Conservation (phyloP, 2,888 invertebrate species). For the Pandemis cinnamomeana region DNA sequence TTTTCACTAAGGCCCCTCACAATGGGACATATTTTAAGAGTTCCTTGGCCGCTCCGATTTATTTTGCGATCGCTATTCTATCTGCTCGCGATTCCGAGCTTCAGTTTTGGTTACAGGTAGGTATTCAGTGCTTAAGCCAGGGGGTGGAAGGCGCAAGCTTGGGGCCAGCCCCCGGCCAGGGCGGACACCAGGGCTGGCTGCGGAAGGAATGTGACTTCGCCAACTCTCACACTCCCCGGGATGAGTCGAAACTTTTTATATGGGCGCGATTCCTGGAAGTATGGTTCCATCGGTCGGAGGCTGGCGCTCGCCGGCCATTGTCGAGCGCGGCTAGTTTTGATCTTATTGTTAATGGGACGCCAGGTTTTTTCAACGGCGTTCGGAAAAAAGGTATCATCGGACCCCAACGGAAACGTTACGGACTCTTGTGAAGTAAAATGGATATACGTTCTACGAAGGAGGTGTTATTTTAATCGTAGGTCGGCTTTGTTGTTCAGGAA, state of each 20-base stretch:
- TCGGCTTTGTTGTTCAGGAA: slow-evolving; percentile 82
- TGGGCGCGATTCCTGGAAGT: slow-evolving; percentile 81
- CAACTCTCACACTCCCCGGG: slow-evolving; percentile 77
- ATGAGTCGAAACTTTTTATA: slow-evolving; percentile 80
- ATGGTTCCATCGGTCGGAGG: slow-evolving; percentile 73
- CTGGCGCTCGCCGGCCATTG: slow-evolving; percentile 81
- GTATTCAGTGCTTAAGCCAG: neutral
- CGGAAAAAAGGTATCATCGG: slow-evolving; percentile 82
- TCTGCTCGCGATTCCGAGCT: neutral
- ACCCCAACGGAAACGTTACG: slow-evolving; percentile 84
- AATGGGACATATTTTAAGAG: neutral
- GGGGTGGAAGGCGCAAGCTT: neutral
- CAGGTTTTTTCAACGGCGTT: slow-evolving; percentile 79
- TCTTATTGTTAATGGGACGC: slow-evolving; percentile 85
- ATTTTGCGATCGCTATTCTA: neutral
- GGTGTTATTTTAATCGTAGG: slow-evolving; percentile 84
- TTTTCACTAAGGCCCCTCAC: no score
- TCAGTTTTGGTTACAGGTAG: neutral
- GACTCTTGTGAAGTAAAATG: slow-evolving; percentile 82
- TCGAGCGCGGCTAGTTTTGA: slow-evolving; percentile 83
- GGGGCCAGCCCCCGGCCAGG: slow-evolving; percentile 32
- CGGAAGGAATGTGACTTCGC: slow-evolving; percentile 73
- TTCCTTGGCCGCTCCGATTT: neutral
- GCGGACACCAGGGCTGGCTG: slow-evolving; percentile 39
- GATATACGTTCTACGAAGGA: slow-evolving; percentile 81